Base-by-base conservation (phyloP, 2,888 invertebrate genomes). In the Pollenia labialis region DNA sequence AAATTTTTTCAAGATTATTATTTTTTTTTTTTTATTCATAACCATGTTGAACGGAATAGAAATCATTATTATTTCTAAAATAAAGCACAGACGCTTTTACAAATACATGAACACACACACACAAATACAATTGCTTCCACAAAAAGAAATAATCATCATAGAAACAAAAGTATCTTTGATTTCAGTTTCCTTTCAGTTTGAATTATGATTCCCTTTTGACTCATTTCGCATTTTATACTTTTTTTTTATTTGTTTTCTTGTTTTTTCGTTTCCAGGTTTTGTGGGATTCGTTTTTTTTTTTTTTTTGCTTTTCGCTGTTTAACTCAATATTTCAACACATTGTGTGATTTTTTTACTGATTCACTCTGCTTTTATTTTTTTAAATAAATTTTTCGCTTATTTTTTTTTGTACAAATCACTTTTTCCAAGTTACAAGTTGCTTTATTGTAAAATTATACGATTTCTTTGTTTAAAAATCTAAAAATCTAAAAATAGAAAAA, bases 161-260 rank as follows among this genome's bases (percentile, higher is more conserved):
- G 32, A 48, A 79, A 74, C 52, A 66, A 84, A 72, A 79, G 52
- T 84, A 79, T 86, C 56, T 86, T 74, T 84, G 81, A 84, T 77
- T 81, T 87, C 50, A 86, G 82, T 74, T 79, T 76, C 46, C 69
- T 71, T 76, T 62, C 64, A 74, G 72, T 74, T 76, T 88, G 88
- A 88, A 81, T 88, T 88, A 88, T 88, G 88, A 87, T 75, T 88
- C 88, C 88, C 88, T 86, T 87, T 88, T 88, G 88, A 87, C 88
- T 88, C 85, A 87, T 87, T 87, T 85, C 71, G 58, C 76, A 64
- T 76, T 85, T 85, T 42, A 54, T 44, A 56, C 23, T 50, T 77
- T 58, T 68, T 66, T 48, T 69, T 23, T 18, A 40, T 50, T 72
- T 52, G 8, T 58, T 52, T 46, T 69, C n/a, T 64, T 32, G 32